Evolutionary conservation across 2,113 vertebrate species (phyloP), one percentile per base, ranked within the genome.

Genomic region (Glaucidium brasilianum): DNA sequence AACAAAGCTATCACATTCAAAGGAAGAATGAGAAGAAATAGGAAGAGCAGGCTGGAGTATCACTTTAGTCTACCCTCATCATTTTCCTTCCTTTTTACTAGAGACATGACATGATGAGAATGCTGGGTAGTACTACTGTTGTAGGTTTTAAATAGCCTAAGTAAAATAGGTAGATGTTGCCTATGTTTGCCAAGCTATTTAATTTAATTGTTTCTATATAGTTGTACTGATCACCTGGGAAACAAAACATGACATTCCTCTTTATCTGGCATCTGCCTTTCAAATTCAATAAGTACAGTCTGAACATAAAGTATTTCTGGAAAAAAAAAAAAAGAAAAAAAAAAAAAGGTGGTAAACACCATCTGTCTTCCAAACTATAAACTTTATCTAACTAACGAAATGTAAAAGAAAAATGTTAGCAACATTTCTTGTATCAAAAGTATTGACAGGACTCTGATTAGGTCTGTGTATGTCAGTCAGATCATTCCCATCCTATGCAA

Each of bases 401-500:
- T 15, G 6, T 79, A 60, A 41, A 67, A 52, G 10, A 56, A 62
- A 93, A 74, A 32, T 4, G 0, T 17, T 32, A 32, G 11, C 10
- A 30, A 10, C 47, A 58, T 32, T 75, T 62, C 20, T 79, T 45
- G 15, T 19, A 30, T 43, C 20, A 49, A 43, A 72, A 25, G 2
- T 41, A 41, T 8, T 81, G 62, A 9, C 2, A 55, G 52, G 80
- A 30, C 16, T 81, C 18, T 71, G 37, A 25, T 12, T 0, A 0
- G 19, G 11, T 91, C 47, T 89, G 27, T 10, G 15, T 27, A 16
- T 47, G 17, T 64, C 12, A 16, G 34, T 26, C 11, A 29, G 30
- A 10, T 35, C 0, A 0, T 25, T 89, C 11, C 14, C 21, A 4
- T 15, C 20, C 26, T 14, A 9, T 0, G 0, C 4, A 2, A 41